phyloP scores from a whole-genome alignment of 1,140 invertebrate species.

The Sitophilus oryzae region DNA sequence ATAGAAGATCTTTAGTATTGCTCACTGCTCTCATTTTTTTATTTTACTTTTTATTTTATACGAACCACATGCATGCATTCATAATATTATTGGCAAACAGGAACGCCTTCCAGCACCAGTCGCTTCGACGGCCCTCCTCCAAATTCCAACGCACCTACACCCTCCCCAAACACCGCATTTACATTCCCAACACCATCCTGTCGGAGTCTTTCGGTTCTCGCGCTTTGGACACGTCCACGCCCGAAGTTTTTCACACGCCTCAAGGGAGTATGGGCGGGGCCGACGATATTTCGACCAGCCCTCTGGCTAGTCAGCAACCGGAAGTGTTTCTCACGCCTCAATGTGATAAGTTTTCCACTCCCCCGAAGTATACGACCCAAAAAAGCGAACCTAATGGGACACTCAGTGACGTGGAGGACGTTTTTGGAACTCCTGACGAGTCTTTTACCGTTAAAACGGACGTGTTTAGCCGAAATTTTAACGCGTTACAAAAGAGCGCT shows the following conservation, averaged over 20 bases:
- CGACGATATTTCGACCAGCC: conserved; percentile 32
- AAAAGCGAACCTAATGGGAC: conserved; percentile 26
- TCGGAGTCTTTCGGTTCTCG: conserved; percentile 13
- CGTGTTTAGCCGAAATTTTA: conserved; percentile 32
- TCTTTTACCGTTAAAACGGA: conserved; percentile 20
- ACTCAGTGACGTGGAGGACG: conserved; percentile 26
- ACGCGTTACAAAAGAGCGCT: conserved; percentile 34
- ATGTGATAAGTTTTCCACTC: conserved; percentile 17
- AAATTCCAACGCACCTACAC: conserved; percentile 23
- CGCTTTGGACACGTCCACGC: conserved; percentile 3
- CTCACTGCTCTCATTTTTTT: no score
- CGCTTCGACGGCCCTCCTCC: conserved; percentile 18
- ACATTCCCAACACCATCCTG: conserved; percentile 27
- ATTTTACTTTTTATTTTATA: conserved; percentile 10
- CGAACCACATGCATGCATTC: conserved; percentile 17
- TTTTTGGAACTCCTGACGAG: conserved; percentile 34
- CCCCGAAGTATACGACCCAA: conserved; percentile 23
- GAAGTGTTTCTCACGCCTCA: conserved; percentile 13
- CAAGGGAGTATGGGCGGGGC: conserved; percentile 6
- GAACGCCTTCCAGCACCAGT: conserved; percentile 24
- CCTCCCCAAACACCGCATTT: conserved; percentile 23
- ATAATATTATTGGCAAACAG: conserved; percentile 13
- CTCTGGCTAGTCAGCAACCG: conserved; percentile 15
- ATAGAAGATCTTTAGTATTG: no score
- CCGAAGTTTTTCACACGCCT: conserved; percentile 23